Evolutionary conservation across 2,888 invertebrate species (phyloP).

Genomic region (Trilocha varians): DNA sequence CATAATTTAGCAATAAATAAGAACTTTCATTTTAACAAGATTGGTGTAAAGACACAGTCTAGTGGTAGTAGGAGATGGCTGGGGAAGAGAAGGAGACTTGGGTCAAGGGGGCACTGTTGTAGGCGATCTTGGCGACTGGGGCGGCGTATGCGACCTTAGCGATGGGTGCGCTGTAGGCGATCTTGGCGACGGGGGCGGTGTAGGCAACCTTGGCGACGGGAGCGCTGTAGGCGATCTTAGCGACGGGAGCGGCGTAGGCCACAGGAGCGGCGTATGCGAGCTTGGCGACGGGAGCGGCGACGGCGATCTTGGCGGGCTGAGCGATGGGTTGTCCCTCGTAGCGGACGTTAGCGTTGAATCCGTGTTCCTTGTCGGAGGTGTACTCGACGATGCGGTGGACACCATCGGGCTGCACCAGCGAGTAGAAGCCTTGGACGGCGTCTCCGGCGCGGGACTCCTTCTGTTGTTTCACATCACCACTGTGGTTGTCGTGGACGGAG

Average conservation of each 20-base stretch:
- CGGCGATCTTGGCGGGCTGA: conserved; percentile 21
- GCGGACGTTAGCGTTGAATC: conserved; percentile 61
- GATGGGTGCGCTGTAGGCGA: conserved; percentile 23
- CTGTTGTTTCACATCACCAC: conserved; percentile 62
- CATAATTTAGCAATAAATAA: no score
- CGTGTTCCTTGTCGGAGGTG: conserved; percentile 53
- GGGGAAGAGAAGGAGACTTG: conserved; percentile 53
- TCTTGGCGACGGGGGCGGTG: conserved; percentile 26
- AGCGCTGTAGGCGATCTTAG: conserved; percentile 21
- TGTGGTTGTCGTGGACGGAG: conserved; percentile 57
- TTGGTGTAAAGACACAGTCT: conserved; percentile 12
- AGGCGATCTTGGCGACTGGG: conserved; percentile 19
- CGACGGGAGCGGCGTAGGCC: conserved; percentile 26
- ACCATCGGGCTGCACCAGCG: conserved; percentile 62
- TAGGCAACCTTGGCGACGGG: conserved; percentile 28
- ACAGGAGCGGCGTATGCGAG: conserved; percentile 32
- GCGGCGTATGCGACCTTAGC: conserved; percentile 19
- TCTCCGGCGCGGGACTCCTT: conserved; percentile 57
- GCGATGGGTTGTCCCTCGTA: conserved; percentile 50
- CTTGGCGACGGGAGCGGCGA: conserved; percentile 24
- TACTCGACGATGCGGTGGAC: conserved; percentile 60
- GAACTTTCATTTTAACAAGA: neutral
- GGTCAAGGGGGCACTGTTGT: conserved; percentile 28
- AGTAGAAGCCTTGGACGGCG: conserved; percentile 59
- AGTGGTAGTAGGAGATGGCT: conserved; percentile 54